Conservation (phyloP, 2,113 vertebrate species). For the Macaca mulatta region DNA sequence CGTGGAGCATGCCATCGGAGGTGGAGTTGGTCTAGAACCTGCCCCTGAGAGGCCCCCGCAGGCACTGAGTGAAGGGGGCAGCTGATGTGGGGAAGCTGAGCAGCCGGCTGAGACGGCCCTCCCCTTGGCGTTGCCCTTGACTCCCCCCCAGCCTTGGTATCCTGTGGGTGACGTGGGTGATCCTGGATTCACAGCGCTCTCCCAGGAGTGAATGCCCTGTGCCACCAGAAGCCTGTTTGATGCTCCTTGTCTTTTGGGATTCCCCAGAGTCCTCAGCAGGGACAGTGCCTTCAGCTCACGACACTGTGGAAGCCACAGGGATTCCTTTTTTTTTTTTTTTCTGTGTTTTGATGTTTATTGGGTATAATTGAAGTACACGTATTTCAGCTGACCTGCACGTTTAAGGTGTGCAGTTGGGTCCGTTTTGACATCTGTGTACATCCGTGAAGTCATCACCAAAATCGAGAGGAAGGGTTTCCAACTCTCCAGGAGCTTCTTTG, state of each 20-base stretch:
- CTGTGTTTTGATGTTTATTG: background rate
- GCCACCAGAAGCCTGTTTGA: background rate
- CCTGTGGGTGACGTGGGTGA: background rate
- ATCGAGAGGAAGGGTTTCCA: rapidly evolving
- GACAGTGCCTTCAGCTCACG: background rate
- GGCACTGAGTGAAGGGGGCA: background rate
- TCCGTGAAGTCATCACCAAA: rapidly evolving
- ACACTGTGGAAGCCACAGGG: background rate
- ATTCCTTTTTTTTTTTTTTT: background rate
- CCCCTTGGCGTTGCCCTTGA: background rate
- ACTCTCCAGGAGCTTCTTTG: background rate
- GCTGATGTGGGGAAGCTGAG: background rate
- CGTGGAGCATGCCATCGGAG: background rate
- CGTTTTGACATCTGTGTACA: rapidly evolving
- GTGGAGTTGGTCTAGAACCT: background rate
- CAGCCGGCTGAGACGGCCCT: background rate
- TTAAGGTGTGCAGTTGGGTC: rapidly evolving
- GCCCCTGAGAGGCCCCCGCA: rapidly evolving
- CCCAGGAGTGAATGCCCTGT: background rate
- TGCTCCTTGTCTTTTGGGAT: too few species aligned
- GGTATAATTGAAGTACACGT: background rate
- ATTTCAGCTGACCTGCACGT: background rate
- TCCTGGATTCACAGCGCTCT: background rate
- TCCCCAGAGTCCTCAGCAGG: background rate
- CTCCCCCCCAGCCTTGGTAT: background rate